Base-by-base conservation (phyloP, 2,888 invertebrate species). In the Pimpla rufipes region DNA sequence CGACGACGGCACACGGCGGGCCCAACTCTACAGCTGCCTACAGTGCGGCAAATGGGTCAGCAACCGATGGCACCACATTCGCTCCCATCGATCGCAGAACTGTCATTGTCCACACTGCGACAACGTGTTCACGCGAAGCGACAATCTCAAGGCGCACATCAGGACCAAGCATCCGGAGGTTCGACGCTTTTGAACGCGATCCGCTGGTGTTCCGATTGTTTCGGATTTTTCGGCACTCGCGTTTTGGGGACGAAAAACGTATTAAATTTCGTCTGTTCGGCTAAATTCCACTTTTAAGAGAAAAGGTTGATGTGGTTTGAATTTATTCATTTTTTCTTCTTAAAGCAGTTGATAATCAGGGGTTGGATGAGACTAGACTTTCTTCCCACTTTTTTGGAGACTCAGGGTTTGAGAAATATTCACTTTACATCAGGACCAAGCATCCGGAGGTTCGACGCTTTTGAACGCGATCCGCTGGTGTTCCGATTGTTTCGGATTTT, bases 1-100 rank as follows among this genome's bases (percentile, higher is more conserved):
- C 45, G 86, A 88, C 87, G 88, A 88, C 86, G 88, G 81, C 88
- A 88, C 79, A 80, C 88, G 88, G 86, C 80, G 85, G 21, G 85
- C 87, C 70, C 92, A 92, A 85, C 93, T 95, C 87, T 95, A 95
- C 92, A 93, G 94, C 87, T 96, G 96, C 93, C 94, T 93, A 85
- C 92, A 95, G 87, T 96, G 96, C 93, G 95, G 95, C 84, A 96
- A 96, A 93, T 94, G 94, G 85, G 96, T 96, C 87, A 95, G 94
- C 90, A 96, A 96, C 93, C 94, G 95, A 89, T 96, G 96, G 95
- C 96, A 96, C 90, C 96, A 96, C 90, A 94, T 95, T 93, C 95
- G 95, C 91, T 95, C 95, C 45, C 96, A 96, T 91, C 94, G 94
- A 86, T 95, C 95, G 16, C 95, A 95, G 88, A 94, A 95, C 88